A percentile compares a stretch with the other conserved stretches of the same genome.
These are phyloP conservation scores for Ictidomys tridecemlineatus DNA, from an alignment of 2,113 vertebrate species.

Conservation along the genomic window DNA sequence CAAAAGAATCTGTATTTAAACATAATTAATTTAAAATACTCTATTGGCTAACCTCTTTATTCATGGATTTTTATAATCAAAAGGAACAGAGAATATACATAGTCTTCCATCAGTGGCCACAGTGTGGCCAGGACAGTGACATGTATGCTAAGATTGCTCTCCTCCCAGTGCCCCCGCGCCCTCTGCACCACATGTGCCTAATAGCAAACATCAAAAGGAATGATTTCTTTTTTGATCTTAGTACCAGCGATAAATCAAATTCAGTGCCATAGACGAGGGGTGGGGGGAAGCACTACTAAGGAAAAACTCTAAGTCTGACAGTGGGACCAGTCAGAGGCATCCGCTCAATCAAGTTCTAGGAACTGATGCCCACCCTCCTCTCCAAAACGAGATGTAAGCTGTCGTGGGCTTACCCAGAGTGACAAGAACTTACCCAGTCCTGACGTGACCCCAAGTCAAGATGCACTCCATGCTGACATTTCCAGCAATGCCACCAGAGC, in stretches of 20 bases:
- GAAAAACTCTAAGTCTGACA: conserved; percentile 22
- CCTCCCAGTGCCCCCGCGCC: accelerated
- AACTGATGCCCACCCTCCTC: neutral
- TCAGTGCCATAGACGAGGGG: conserved; percentile 61
- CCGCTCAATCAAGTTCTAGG: conserved; percentile 15
- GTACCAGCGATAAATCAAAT: conserved; percentile 57
- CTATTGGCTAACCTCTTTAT: neutral
- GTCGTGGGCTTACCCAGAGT: accelerated
- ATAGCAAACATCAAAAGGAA: conserved; percentile 74
- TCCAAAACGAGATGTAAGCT: neutral
- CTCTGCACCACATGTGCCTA: conserved; percentile 28
- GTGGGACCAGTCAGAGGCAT: neutral
- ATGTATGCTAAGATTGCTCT: neutral
- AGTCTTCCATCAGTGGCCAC: neutral
- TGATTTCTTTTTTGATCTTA: conserved; percentile 77
- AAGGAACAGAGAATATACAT: neutral
- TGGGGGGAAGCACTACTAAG: conserved; percentile 20
- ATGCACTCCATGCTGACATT: conserved; percentile 1
- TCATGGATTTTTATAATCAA: neutral
- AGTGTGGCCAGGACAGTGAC: neutral
- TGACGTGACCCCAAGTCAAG: neutral
- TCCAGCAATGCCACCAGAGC: neutral
- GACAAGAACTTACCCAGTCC: conserved; percentile 20
- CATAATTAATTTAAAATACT: neutral
- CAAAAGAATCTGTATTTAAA: neutral